Base-by-base conservation (phyloP, 2,113 vertebrate genomes). In the Bostrychus sinensis region DNA sequence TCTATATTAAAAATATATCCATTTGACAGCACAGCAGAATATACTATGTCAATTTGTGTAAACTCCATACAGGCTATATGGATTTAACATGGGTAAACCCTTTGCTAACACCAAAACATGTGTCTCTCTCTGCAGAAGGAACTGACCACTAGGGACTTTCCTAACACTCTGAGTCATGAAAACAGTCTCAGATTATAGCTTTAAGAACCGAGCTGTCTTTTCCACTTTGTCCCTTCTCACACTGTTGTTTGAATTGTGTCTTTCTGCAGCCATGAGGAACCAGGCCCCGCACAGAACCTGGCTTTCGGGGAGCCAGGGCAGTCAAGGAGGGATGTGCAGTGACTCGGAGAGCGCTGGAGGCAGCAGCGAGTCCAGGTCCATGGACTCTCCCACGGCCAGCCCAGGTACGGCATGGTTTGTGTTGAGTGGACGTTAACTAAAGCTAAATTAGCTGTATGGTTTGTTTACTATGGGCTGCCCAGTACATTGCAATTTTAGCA, bases 271-370 rank as follows among this genome's bases (percentile, higher is more conserved):
- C 0, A 36, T 84, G 7, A 89, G 87, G 82, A 84, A 82, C 25
- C 93, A 93, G 51, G 90, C 85, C 20, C 90, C 93, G 0, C 84
- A 91, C 70, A 91, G 92, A 65, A 88, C 92, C 0, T 98, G 97
- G 96, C 94, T 94, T n/a, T 92, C 93, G 60, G 89, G 92, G 8
- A 92, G 92, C 55, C 94, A 94, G 79, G 92, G 91, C 0, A 92
- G 94, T 65, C 93, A 94, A 13, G 91, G 94, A 10, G 96, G 95
- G 56, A 96, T 97, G 95, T 95, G 95, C 82, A 99, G 97, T 46
- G 97, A 99, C 80, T 98, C 97, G 1, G 97, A 99, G 86, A 99
- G 97, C 20, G 97, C 94, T 0, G 97, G 97, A 23, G 97, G 97
- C 71, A 99, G 97, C 93, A 99, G 97, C 0, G 97, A 99, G 77